Evolutionary conservation across 2,888 invertebrate genomes (phyloP).

Genomic region (Fragum fragum): DNA sequence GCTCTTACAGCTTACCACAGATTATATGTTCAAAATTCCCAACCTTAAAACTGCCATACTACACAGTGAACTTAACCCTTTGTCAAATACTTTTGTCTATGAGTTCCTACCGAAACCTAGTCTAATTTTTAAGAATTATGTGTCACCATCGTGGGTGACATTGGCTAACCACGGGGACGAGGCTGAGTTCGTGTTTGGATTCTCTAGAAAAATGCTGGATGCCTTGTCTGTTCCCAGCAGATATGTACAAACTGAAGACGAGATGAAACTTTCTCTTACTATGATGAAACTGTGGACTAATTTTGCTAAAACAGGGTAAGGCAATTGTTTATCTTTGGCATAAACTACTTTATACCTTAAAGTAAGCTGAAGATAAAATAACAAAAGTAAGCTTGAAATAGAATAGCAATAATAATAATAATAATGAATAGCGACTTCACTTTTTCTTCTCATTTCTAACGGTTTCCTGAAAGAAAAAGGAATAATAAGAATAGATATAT

Average conservation of each 20-base stretch:
- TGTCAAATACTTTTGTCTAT: slow-evolving; percentile 33
- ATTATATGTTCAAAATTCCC: slow-evolving; percentile 43
- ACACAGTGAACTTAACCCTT: slow-evolving; percentile 1
- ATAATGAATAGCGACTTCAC: no score
- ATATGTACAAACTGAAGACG: slow-evolving; percentile 17
- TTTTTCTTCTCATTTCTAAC: no score
- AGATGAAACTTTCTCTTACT: slow-evolving; percentile 29
- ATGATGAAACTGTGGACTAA: slow-evolving; percentile 46
- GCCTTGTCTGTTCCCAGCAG: slow-evolving; percentile 12
- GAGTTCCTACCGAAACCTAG: slow-evolving; percentile 31
- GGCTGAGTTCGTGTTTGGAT: slow-evolving; percentile 45
- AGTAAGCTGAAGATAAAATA: no score
- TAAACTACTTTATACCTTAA: no score
- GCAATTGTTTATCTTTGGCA: no score
- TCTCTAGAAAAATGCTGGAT: slow-evolving; percentile 40
- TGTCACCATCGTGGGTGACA: slow-evolving; percentile 37
- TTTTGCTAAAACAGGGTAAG: slow-evolving; percentile 49
- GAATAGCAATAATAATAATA: no score
- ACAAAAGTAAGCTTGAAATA: no score
- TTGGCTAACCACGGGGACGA: slow-evolving; percentile 49
- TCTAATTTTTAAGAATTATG: slow-evolving; percentile 26
- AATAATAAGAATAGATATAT: no score
- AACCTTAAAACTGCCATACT: slow-evolving; percentile 34
- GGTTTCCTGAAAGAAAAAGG: no score
- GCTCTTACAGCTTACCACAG: slow-evolving; percentile 41